These are phyloP conservation scores for Eulithis testata DNA, from an alignment of 2,888 invertebrate species.

Conservation along the genomic window DNA sequence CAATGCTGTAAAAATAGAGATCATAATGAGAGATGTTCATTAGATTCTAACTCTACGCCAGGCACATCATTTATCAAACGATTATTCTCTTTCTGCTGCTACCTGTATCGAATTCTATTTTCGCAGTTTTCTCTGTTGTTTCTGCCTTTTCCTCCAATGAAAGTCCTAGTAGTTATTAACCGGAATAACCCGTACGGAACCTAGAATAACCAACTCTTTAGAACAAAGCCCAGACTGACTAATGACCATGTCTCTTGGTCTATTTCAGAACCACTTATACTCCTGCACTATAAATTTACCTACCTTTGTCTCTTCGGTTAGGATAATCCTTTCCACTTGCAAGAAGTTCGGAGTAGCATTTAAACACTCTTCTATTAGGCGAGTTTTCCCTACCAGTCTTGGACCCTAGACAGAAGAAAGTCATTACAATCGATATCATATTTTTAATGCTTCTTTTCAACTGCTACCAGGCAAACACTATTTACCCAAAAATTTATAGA, in stretches of 20 bases:
- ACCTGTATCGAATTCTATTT: constrained; percentile 56
- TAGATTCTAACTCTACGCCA: too few species aligned
- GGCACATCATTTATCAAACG: too few species aligned
- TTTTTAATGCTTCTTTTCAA: too few species aligned
- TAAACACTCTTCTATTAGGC: constrained; percentile 84
- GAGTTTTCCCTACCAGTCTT: constrained; percentile 85
- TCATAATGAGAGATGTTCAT: neutral
- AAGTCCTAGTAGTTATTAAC: constrained; percentile 47
- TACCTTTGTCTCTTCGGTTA: constrained; percentile 52
- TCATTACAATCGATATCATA: neutral
- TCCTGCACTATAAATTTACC: neutral
- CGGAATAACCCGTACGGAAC: constrained; percentile 54
- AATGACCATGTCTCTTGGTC: too few species aligned
- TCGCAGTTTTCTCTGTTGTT: constrained; percentile 48
- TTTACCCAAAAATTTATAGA: too few species aligned
- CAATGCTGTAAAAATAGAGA: constrained; percentile 51
- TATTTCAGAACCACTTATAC: too few species aligned
- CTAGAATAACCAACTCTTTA: constrained; percentile 42
- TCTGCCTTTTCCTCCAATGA: constrained; percentile 39
- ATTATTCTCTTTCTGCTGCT: constrained; percentile 11
- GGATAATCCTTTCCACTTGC: constrained; percentile 48
- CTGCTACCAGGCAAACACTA: too few species aligned
- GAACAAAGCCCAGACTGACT: too few species aligned
- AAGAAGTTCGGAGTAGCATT: constrained; percentile 65
- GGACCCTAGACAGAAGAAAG: constrained; percentile 68